Evolutionary conservation across 92 coral and sea anemone genomes (phyloP).

Genomic region (Isaurus tuberculatus): DNA sequence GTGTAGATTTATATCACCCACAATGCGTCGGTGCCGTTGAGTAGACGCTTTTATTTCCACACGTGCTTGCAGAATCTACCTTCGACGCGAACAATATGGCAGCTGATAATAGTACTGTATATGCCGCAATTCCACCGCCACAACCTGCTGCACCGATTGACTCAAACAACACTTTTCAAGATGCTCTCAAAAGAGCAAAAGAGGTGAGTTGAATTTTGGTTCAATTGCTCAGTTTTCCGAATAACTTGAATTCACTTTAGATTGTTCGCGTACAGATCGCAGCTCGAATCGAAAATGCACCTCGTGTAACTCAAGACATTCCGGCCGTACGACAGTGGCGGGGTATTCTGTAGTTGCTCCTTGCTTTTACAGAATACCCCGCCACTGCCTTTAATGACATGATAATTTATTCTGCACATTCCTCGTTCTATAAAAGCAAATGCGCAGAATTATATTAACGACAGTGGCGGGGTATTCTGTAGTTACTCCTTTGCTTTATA

Average conservation of each 20-base stretch:
- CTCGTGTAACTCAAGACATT: slow-evolving; percentile 6
- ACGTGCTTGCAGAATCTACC: slow-evolving; percentile 14
- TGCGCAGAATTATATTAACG: too few species aligned
- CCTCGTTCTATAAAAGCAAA: too few species aligned
- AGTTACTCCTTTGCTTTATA: background rate
- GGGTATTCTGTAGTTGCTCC: too few species aligned
- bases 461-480: too few species aligned
- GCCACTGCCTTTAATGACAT: too few species aligned
- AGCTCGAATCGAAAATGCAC: slow-evolving; percentile 51
- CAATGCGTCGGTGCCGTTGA: slow-evolving; percentile 15
- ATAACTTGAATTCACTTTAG: background rate
- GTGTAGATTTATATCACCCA: background rate
- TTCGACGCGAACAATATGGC: slow-evolving; percentile 39
- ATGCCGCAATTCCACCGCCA: slow-evolving; percentile 49
- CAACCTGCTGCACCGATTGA: slow-evolving; percentile 43
- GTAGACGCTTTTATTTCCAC: background rate
- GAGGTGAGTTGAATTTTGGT: slow-evolving; percentile 33
- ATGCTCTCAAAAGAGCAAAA: slow-evolving; percentile 46
- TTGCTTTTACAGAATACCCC: too few species aligned
- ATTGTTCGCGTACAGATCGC: slow-evolving; percentile 17
- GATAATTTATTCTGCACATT: too few species aligned
- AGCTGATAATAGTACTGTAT: slow-evolving; percentile 33
- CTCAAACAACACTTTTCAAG: slow-evolving; percentile 41
- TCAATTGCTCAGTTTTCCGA: too few species aligned
- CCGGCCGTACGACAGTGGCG: too few species aligned